Evolutionary conservation across 2,888 invertebrate species (phyloP).

Genomic region (Cantharis nigra): DNA sequence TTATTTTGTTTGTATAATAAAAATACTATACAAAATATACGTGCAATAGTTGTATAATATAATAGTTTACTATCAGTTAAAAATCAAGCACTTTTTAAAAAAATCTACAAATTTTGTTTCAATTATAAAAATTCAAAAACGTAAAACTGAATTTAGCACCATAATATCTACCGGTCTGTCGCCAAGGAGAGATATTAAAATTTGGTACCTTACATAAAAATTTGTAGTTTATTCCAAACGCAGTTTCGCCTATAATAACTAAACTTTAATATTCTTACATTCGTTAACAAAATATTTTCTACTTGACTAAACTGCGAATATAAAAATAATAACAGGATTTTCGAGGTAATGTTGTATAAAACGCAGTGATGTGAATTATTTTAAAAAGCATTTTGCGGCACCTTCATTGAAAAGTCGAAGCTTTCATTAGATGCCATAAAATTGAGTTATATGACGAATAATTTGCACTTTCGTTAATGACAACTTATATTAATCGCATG

Average conservation of each 20-base stretch:
- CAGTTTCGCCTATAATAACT: neutral
- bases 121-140: too few relatives aligned
- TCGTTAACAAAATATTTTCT: neutral
- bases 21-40: too few relatives aligned
- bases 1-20: too few relatives aligned
- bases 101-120: too few relatives aligned
- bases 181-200: neutral
- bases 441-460: conserved; percentile 17
- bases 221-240: neutral
- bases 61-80: too few relatives aligned
- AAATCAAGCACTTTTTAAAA: too few relatives aligned
- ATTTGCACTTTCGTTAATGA: conserved; percentile 6
- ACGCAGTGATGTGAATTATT: conserved; percentile 9
- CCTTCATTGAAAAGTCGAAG: neutral
- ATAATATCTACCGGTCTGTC: too few relatives aligned
- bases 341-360: neutral
- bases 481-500: conserved; percentile 10
- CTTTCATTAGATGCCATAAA: conserved; percentile 18
- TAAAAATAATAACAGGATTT: conserved; percentile 1
- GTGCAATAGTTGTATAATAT: too few relatives aligned
- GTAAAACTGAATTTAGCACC: too few relatives aligned
- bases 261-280: neutral
- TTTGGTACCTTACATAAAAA: neutral
- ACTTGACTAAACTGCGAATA: neutral
- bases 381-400: conserved; percentile 6